Base-by-base conservation (phyloP, 1,140 invertebrate genomes). In the Saccostrea echinata region DNA sequence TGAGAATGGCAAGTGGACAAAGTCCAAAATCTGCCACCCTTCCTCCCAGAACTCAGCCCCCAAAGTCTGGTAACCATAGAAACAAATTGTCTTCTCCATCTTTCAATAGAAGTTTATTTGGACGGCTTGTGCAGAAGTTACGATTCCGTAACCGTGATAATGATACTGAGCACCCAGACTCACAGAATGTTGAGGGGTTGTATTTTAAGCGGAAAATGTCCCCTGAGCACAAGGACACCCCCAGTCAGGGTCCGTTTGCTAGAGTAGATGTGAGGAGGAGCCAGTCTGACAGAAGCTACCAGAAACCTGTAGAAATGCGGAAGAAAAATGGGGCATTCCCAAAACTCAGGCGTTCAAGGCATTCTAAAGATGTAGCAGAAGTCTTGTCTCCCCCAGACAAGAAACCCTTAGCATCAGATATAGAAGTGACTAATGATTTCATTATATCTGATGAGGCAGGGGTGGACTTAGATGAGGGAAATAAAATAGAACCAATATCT, bases 391-490 rank as follows among this genome's bases (percentile, higher is more conserved):
- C 80, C 43, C 57, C 21, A 6, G 12, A 35, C 68, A n/a, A 43
- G 13, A 43, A 57, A n/a, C 18, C 35, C 3, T 11, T 71, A 13
- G 52, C 85, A 33, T 51, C 64, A 16, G 68, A 81, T 84, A 30
- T 68, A 1, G 84, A 68, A 21, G 35, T 87, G 24, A 35, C 76
- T 53, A 89, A 89, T 84, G 55, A 89, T 71, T 89, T 85, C 71
- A 13, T 89, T n/a, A 57, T 80, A 21, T 55, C 86, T 16, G 86
- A 89, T 55, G 53, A 52, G 33, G 57, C 82, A 33, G 88, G 53
- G 3, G 84, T 89, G 43, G 88, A 89, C 57, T 76, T 89, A 6
- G 88, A 89, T 76, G 27, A 76, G 55, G 86, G 21, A 55, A 18
- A 13, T 30, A n/a, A 24, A 35, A 81, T 87, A 35, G 76, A 82